Base-by-base conservation (phyloP, 2,888 invertebrate species). In the Oxycera nigricornis region DNA sequence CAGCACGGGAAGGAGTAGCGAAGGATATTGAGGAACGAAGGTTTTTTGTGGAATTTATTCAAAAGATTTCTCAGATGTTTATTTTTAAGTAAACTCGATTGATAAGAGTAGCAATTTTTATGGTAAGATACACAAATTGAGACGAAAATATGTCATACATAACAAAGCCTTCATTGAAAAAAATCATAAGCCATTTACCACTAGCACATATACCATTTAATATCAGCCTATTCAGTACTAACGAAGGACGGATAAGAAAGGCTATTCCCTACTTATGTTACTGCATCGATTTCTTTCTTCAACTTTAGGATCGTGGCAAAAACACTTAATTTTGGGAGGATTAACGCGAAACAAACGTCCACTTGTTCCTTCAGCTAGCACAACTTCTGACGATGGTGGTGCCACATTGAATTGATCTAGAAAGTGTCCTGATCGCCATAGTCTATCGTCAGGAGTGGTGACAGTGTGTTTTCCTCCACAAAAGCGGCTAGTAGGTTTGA, bases 391-490 rank as follows among this genome's bases (percentile, higher is more conserved):
- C 46, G 7, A 24, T 1, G 55, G 74, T 26, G 39, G 24, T 2
- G 61, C 26, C 17, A 74, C 77, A 26, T 79, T 80, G 7, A 83
- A 76, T 17, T 81, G 81, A 9, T 82, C 79, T 0, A 81, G 76
- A 7, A 83, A 79, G 70, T 81, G 79, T 73, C 78, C 77, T 7
- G 79, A 35, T 0, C 78, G 77, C 2, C 81, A 80, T 52, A 80
- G 78, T 75, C 77, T 79, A 20, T 83, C 83, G 7, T 76, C n/a
- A 0, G 77, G 70, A 14, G 78, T 78, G 24, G 77, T 79, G 4
- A 79, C 74, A 4, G 79, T 79, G 73, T 78, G 75, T 4, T 62
- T 0, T 74, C 75, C 46, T 26, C 78, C 79, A 79, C 81, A 70
- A 73, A 73, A 75, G 77, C 82, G 26, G 6, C 3, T 11, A 14